Conservation (phyloP, 92 coral and sea anemone genomes). For the Virgularia gustaviana region DNA sequence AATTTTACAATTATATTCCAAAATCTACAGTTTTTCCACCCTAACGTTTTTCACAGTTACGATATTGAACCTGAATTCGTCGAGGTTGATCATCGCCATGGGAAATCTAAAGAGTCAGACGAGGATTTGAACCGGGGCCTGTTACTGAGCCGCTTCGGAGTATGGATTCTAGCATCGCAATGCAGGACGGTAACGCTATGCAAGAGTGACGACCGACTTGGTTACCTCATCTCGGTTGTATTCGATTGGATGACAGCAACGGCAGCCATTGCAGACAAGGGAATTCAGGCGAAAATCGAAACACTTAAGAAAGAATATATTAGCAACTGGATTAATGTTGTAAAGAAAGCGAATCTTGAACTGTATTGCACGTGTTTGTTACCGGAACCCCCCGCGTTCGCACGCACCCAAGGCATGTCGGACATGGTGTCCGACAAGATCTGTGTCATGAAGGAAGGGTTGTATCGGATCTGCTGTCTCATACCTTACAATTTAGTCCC, state of each 20-base stretch:
- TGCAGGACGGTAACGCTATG: conserved; percentile 76
- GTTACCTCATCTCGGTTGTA: conserved; percentile 88
- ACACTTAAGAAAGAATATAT: conserved; percentile 80
- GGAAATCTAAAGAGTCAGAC: conserved; percentile 68
- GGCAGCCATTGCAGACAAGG: conserved; percentile 71
- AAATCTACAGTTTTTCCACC: neutral
- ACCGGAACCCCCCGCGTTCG: conserved; percentile 84
- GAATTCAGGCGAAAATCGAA: conserved; percentile 79
- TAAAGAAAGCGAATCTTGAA: conserved; percentile 70
- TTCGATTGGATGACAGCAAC: conserved; percentile 91
- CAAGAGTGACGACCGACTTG: conserved; percentile 77
- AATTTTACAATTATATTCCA: neutral
- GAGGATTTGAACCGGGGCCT: conserved; percentile 90
- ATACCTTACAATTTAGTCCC: conserved; percentile 76
- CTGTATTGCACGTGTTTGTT: conserved; percentile 85
- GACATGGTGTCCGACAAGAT: conserved; percentile 70
- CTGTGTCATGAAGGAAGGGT: conserved; percentile 83
- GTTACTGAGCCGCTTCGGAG: conserved; percentile 93
- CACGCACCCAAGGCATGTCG: conserved; percentile 82
- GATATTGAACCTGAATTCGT: conserved; percentile 38
- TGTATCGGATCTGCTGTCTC: conserved; percentile 80
- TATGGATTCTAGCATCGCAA: conserved; percentile 84
- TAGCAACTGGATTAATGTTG: conserved; percentile 85
- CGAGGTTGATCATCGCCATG: conserved; percentile 32
- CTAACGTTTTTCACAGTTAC: conserved; percentile 12